Conservation (phyloP, 2,797 vertebrate species). For the Diceros bicornis region DNA sequence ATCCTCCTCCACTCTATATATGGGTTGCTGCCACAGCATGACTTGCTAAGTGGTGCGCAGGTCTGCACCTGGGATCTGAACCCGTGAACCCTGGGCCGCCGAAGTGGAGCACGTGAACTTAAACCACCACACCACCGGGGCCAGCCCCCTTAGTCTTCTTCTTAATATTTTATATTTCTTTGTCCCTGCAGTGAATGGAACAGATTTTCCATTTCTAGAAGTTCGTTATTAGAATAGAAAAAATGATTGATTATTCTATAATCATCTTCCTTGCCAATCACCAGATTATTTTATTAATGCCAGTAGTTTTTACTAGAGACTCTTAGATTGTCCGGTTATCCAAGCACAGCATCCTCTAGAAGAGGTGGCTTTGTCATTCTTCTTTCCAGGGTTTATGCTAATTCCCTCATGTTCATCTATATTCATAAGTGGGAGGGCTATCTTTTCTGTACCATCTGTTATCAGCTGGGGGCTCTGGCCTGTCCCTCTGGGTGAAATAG, state of each 20-base stretch:
- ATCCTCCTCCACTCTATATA: no score
- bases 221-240: background rate
- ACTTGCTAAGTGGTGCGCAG: no score
- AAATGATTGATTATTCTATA: fast-evolving
- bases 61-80: no score
- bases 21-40: no score
- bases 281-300: no score
- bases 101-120: no score
- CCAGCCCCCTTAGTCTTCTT: background rate
- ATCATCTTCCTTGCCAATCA: background rate
- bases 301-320: no score
- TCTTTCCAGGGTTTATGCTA: fast-evolving
- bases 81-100: no score
- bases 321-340: background rate
- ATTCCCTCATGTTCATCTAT: fast-evolving
- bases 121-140: no score
- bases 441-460: background rate
- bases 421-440: background rate
- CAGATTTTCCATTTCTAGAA: background rate
- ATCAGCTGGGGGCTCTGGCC: background rate
- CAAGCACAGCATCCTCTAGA: background rate
- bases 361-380: background rate
- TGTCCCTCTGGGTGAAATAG: background rate
- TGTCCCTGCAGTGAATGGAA: background rate
- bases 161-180: background rate